phyloP scores from a whole-genome alignment of 2,113 vertebrate genomes.

The Gnathonemus longibarbis region DNA sequence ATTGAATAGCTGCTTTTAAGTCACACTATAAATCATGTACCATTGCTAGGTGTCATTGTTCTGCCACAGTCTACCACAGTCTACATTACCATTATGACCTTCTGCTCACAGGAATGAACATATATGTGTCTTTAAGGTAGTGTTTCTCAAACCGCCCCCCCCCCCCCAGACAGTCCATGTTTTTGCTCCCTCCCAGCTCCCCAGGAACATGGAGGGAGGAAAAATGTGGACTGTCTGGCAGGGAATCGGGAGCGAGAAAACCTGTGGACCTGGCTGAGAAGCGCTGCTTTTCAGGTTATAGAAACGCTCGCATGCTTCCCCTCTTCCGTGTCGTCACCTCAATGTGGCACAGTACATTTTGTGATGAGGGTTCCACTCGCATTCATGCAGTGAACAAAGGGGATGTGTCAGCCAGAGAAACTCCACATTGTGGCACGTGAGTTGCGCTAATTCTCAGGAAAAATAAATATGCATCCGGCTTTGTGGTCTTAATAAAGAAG shows the following conservation, averaged over 20 bases:
- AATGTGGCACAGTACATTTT: neutral
- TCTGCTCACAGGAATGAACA: neutral
- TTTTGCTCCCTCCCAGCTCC: neutral
- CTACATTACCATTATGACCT: neutral
- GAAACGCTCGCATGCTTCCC: neutral
- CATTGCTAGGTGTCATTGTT: neutral
- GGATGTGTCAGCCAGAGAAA: too few relatives aligned
- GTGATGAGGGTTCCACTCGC: neutral
- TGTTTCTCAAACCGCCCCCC: neutral
- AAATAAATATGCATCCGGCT: neutral
- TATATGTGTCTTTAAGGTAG: neutral
- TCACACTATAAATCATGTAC: neutral
- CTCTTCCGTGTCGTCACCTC: neutral
- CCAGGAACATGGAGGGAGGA: neutral
- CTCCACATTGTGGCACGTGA: neutral
- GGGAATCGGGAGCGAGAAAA: neutral
- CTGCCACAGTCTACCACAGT: neutral
- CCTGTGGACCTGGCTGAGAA: neutral
- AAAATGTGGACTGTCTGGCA: neutral
- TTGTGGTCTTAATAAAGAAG: neutral
- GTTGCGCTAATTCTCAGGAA: neutral
- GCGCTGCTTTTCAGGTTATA: neutral
- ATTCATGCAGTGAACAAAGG: neutral
- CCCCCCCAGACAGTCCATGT: neutral
- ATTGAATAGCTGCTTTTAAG: constrained; percentile 8